Evolutionary conservation across 1,140 invertebrate genomes (phyloP).

Genomic region (Ceratoteleas bidentatus): DNA sequence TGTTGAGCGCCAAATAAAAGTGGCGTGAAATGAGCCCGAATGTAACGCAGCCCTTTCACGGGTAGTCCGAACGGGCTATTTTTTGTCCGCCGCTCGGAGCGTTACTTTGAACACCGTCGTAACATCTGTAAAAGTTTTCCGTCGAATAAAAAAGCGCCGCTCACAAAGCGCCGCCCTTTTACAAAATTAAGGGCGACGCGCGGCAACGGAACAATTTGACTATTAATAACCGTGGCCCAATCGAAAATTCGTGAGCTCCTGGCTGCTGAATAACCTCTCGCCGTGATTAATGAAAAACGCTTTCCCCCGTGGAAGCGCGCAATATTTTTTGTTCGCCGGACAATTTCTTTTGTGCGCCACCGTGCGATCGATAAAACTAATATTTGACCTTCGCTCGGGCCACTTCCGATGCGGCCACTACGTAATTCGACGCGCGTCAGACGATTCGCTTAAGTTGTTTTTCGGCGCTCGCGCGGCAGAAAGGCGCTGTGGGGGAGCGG

Average conservation of each 20-base stretch:
- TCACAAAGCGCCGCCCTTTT: constrained; percentile 3
- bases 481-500: constrained; percentile 35
- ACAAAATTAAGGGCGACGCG: neutral
- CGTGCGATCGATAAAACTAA: constrained; percentile 42
- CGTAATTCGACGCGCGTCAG: constrained; percentile 36
- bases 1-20: neutral
- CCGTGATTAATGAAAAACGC: constrained; percentile 43
- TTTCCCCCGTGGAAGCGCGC: constrained; percentile 7
- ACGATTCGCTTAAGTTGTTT: constrained; percentile 54
- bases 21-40: neutral
- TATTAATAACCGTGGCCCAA: constrained; percentile 46
- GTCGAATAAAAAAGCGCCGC: neutral
- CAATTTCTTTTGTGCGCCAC: constrained; percentile 18
- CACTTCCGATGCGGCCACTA: constrained; percentile 26
- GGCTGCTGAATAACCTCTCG: constrained; percentile 23
- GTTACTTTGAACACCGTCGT: neutral
- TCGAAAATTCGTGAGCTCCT: constrained; percentile 4
- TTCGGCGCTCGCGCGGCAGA: constrained; percentile 28
- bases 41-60: neutral
- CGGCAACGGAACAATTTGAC: constrained; percentile 32
- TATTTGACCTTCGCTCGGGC: constrained; percentile 42
- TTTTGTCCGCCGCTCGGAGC: neutral
- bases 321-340: constrained; percentile 19
- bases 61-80: neutral
- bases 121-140: constrained; percentile 23